A percentile compares a stretch with the other conserved stretches of the same genome.
These are phyloP conservation scores for Ditylenchus weischeri DNA, from an alignment of 2,888 invertebrate genomes.

Conservation along the genomic window DNA sequence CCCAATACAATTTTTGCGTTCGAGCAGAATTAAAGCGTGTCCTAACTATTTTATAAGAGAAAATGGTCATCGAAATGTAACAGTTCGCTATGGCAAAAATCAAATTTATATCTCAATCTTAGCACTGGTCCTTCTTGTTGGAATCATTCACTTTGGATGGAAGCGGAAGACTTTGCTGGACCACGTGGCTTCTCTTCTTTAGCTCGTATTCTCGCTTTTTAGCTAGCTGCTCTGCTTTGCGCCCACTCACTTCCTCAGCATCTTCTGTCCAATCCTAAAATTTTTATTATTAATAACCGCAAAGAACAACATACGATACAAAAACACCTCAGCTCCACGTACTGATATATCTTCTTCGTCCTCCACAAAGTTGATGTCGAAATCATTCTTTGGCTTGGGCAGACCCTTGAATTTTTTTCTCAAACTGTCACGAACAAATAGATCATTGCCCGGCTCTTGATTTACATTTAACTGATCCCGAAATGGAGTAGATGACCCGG, in stretches of 20 bases:
- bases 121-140: slow-evolving; percentile 36
- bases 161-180: slow-evolving; percentile 50
- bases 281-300: neutral
- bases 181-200: slow-evolving; percentile 36
- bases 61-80: too few species aligned
- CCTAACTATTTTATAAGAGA: too few species aligned
- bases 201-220: slow-evolving; percentile 54
- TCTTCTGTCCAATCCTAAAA: slow-evolving; percentile 56
- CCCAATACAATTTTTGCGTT: too few species aligned
- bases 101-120: neutral
- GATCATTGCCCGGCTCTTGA: slow-evolving; percentile 71
- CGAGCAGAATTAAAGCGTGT: too few species aligned
- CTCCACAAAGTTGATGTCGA: slow-evolving; percentile 88
- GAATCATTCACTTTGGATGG: slow-evolving; percentile 49
- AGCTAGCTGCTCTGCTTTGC: slow-evolving; percentile 57
- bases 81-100: too few species aligned
- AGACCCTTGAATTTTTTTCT: slow-evolving; percentile 65
- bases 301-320: neutral
- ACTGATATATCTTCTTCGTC: slow-evolving; percentile 40
- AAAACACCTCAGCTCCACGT: slow-evolving; percentile 14
- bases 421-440: slow-evolving; percentile 63
- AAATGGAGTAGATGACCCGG: slow-evolving; percentile 69
- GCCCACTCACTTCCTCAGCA: slow-evolving; percentile 51
- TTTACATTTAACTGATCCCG: slow-evolving; percentile 93
- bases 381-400: slow-evolving; percentile 91